These are phyloP conservation scores for Babyrousa celebensis DNA, from an alignment of 2,797 vertebrate genomes.

Conservation along the genomic window DNA sequence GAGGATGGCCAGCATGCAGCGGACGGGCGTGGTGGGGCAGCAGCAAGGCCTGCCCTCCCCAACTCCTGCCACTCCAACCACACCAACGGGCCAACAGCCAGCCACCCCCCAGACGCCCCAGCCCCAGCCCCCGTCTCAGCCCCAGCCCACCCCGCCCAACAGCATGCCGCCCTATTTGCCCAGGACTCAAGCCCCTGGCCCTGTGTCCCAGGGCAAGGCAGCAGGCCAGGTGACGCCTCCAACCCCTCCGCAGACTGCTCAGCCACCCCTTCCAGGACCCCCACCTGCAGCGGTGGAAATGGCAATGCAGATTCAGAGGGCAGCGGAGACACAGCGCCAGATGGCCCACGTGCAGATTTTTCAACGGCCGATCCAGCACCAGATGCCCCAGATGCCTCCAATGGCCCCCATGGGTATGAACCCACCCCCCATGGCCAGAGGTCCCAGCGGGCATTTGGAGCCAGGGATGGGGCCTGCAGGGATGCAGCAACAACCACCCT, in stretches of 20 bases:
- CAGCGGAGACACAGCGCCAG: conserved; percentile 97
- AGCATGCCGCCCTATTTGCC: conserved; percentile 94
- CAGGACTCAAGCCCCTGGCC: conserved; percentile 92
- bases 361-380: conserved; percentile 95
- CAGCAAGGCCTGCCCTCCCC: conserved; percentile 93
- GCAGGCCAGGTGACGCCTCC: conserved; percentile 94
- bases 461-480: conserved; percentile 91
- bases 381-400: conserved; percentile 91
- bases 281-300: conserved; percentile 97
- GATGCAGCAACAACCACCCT: conserved; percentile 94
- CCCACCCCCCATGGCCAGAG: conserved; percentile 91
- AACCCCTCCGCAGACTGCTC: conserved; percentile 94
- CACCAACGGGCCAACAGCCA: conserved; percentile 96
- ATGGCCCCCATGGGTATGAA: conserved; percentile 93
- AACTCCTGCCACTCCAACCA: conserved; percentile 92
- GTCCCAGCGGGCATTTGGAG: conserved; percentile 94
- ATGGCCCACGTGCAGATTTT: conserved; percentile 97
- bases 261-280: conserved; percentile 93
- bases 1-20: conserved; percentile 99
- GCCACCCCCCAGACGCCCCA: conserved; percentile 96
- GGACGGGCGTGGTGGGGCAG: conserved; percentile 94
- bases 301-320: conserved; percentile 98
- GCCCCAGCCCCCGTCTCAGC: conserved; percentile 92
- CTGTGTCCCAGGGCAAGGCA: conserved; percentile 97
- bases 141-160: conserved; percentile 92